Base-by-base conservation (phyloP, 2,888 invertebrate genomes). In the Didymodactylos carnosus region DNA sequence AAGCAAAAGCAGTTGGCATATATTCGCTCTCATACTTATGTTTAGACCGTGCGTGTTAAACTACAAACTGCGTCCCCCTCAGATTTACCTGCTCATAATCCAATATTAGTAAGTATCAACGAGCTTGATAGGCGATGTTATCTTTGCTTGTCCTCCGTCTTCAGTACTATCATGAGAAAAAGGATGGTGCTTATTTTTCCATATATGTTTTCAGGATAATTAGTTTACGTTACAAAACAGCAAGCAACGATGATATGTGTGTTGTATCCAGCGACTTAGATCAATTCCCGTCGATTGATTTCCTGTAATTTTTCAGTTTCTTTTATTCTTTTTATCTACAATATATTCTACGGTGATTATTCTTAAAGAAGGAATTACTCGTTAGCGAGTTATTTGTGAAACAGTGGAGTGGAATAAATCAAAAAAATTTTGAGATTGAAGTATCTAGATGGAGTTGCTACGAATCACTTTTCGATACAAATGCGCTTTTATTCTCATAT, bases 51-150 rank as follows among this genome's bases (percentile, higher is more conserved):
- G 84, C 91, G 91, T 83, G 88, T 92, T 75, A 90, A 91, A 78
- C 85, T 94, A 39, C 88, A 92, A 78, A 85, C 89, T 23, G 88
- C 93, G 1, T 91, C 92, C 8, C 88, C 88, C 71, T 87, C 87
- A 23, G 87, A 87, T 13, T 87, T 95, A 80, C 90, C 92, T 11
- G 88, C 89, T 0, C 89, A 87, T 82, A 92, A 90, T 84, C 92
- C 93, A 43, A 93, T 94, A 84, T 86, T 92, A 78, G n/a, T n/a
- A n/a, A n/a, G n/a, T n/a, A n/a, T n/a, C 92, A 93, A 40, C 90
- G 92, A 62, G 87, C 91, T 75, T 75, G 16, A 11, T n/a, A 71
- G 2, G 13, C n/a, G 39, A 29, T 16, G 1, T 69, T 23, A 39
- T 3, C 25, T 43, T 29, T 39, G 49, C 3, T 40, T 13, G 70